Evolutionary conservation across 2,888 invertebrate genomes (phyloP).

Genomic region (Petrolisthes cinctipes): DNA sequence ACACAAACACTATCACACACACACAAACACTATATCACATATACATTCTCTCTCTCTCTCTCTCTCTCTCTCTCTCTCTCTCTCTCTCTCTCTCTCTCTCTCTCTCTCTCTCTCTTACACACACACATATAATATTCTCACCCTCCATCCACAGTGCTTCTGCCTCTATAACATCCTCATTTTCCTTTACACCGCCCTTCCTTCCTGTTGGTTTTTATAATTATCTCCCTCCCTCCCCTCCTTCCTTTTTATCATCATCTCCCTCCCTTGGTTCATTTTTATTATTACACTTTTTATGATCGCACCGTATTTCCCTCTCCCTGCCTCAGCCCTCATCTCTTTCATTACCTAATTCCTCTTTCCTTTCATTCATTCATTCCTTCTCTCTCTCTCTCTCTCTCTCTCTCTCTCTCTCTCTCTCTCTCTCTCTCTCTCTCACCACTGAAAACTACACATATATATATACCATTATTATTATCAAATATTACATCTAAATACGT

Average conservation of each 20-base stretch:
- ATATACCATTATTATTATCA: too few relatives aligned
- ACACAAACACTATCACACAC: not conserved
- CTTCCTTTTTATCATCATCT: not conserved
- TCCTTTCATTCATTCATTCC: slow-evolving; percentile 13
- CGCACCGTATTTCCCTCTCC: not conserved
- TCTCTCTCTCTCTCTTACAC: not conserved
- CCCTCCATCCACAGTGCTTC: not conserved
- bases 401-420: slow-evolving; percentile 21
- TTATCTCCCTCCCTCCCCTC: not conserved
- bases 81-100: slow-evolving; percentile 13
- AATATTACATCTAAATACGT: too few relatives aligned
- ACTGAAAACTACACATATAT: not conserved
- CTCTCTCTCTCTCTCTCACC: slow-evolving; percentile 9
- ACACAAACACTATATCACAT: not conserved
- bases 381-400: not conserved
- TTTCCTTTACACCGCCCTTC: not conserved
- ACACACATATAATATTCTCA: not conserved
- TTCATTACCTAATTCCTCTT: not conserved
- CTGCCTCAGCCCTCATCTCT: not conserved
- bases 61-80: slow-evolving; percentile 25
- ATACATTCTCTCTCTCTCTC: not conserved
- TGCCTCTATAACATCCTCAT: not conserved
- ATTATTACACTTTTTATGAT: not conserved
- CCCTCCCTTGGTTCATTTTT: not conserved
- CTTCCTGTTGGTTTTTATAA: not conserved